Percentiles rank a stretch among this genome's conserved stretches.
These are phyloP conservation scores for Plumapathes pennacea DNA, from an alignment of 92 coral and sea anemone genomes.

Conservation along the genomic window DNA sequence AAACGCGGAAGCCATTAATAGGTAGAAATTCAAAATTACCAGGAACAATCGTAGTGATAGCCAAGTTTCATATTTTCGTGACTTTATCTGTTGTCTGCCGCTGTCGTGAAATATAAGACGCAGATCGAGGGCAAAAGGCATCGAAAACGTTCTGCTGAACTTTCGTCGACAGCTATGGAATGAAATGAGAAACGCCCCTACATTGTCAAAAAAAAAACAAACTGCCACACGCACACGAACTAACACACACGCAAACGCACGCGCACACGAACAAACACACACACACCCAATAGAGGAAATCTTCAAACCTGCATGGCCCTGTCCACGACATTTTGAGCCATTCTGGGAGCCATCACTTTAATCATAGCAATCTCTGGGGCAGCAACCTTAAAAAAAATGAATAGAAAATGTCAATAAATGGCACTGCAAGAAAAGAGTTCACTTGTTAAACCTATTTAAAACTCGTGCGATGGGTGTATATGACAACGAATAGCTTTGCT, in stretches of 20 bases:
- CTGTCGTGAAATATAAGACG: not conserved
- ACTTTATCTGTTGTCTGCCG: not conserved
- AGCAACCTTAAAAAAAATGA: slow-evolving; percentile 55
- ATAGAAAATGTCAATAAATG: too few species aligned
- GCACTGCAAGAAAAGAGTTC: too few species aligned
- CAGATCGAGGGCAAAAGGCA: not conserved
- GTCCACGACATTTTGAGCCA: slow-evolving; percentile 96
- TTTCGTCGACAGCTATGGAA: not conserved
- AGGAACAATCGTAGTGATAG: not conserved
- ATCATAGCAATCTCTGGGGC: slow-evolving; percentile 98
- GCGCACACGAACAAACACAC: not conserved
- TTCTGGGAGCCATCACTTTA: slow-evolving; percentile 80
- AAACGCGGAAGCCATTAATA: not conserved
- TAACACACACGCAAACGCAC: not conserved
- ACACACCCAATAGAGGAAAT: not conserved
- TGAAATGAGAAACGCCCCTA: not conserved
- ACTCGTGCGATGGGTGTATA: too few species aligned
- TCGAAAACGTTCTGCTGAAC: not conserved
- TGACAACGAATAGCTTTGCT: too few species aligned
- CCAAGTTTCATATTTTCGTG: not conserved
- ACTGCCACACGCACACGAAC: not conserved
- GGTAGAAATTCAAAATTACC: not conserved
- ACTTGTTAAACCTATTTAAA: too few species aligned
- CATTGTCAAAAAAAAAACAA: too few species aligned
- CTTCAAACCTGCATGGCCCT: slow-evolving; percentile 94